A percentile compares a stretch with the other conserved stretches of the same genome.
Conservation (phyloP, 2,113 vertebrate species). For the Lichenostomus cassidix region DNA sequence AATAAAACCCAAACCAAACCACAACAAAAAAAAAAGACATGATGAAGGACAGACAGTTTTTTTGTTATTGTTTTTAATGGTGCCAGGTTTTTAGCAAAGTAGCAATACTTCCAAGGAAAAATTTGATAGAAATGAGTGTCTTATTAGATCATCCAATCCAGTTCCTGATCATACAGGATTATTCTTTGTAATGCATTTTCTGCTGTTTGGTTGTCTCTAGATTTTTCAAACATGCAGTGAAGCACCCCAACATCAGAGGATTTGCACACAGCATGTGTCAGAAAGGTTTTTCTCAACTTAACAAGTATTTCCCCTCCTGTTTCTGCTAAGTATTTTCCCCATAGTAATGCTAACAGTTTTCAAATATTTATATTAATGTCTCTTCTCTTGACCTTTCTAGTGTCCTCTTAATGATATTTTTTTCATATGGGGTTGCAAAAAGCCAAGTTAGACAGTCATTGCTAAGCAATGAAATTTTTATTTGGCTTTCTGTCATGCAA, state of each 20-base stretch:
- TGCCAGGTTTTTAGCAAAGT: background rate
- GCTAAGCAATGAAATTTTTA: background rate
- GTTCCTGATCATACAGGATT: background rate
- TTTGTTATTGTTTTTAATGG: background rate
- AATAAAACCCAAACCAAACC: too few relatives aligned
- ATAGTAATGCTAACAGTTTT: background rate
- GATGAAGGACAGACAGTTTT: background rate
- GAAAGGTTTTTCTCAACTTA: background rate
- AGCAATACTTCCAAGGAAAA: background rate
- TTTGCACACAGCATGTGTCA: background rate
- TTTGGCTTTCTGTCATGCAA: background rate
- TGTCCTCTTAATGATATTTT: background rate
- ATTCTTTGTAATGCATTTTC: background rate
- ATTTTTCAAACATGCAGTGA: background rate
- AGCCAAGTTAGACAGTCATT: background rate
- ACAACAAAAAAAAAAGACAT: background rate
- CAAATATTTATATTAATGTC: background rate
- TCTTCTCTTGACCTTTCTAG: background rate
- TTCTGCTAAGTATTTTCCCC: background rate
- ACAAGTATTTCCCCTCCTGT: background rate
- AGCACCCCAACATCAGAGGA: background rate
- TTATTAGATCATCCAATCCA: background rate
- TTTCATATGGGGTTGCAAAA: background rate
- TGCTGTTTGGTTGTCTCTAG: background rate
- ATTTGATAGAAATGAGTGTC: background rate